These are phyloP conservation scores for Dorcus parallelipipedus DNA, from an alignment of 2,888 invertebrate genomes.

Conservation along the genomic window DNA sequence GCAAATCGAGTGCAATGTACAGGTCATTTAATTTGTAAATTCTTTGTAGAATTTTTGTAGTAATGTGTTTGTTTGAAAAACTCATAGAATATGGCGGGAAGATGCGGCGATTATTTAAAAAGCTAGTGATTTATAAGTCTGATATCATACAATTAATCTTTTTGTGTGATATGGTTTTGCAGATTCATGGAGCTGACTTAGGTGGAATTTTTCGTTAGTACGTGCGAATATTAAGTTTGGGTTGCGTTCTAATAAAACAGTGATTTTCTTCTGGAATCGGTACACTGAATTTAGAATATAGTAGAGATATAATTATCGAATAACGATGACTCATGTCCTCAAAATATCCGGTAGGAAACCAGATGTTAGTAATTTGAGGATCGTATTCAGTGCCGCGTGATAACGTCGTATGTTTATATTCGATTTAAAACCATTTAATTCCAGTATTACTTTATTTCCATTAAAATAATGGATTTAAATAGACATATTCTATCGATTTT, in stretches of 20 bases:
- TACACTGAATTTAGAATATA: constrained; percentile 14
- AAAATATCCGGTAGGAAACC: constrained; percentile 28
- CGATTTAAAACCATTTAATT: background rate
- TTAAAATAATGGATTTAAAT: background rate
- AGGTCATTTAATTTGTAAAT: too few species aligned
- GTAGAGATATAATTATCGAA: constrained; percentile 24
- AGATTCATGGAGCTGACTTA: too few species aligned
- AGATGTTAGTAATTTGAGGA: constrained; percentile 23
- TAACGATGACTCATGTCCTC: constrained; percentile 29
- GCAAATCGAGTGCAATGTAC: too few species aligned
- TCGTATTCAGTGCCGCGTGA: constrained; percentile 14
- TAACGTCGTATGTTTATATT: background rate
- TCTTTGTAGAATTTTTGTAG: too few species aligned
- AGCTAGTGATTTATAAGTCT: too few species aligned
- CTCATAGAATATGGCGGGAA: too few species aligned
- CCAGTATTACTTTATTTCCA: background rate
- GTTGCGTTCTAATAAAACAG: background rate
- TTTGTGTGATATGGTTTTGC: too few species aligned
- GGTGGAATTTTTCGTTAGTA: too few species aligned
- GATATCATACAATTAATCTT: too few species aligned
- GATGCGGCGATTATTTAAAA: too few species aligned
- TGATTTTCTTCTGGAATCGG: background rate
- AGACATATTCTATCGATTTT: background rate
- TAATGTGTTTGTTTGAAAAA: too few species aligned
- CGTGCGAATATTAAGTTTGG: too few species aligned